Conservation (phyloP, 2,888 invertebrate genomes). For the Masnerella sp. region DNA sequence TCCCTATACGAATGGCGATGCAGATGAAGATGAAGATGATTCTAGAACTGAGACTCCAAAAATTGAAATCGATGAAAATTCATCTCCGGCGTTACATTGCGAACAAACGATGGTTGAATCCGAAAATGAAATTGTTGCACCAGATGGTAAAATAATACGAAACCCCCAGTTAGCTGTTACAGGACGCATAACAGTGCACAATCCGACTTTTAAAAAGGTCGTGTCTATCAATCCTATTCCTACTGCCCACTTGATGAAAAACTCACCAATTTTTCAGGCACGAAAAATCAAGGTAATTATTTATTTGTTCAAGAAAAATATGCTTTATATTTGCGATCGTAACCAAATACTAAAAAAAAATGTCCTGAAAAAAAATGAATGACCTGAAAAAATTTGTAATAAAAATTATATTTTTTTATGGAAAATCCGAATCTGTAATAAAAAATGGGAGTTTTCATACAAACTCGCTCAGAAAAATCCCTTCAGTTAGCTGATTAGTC, state of each 20-base stretch:
- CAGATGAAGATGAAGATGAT: conserved; percentile 61
- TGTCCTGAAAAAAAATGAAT: too few species aligned
- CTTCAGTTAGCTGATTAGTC: too few species aligned
- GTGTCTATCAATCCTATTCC: conserved; percentile 66
- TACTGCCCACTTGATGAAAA: conserved; percentile 64
- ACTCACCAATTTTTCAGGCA: conserved; percentile 32
- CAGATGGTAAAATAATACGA: conserved; percentile 47
- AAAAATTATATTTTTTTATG: too few species aligned
- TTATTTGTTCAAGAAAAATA: too few species aligned
- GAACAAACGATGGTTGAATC: conserved; percentile 72
- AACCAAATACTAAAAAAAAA: too few species aligned
- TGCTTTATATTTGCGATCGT: too few species aligned
- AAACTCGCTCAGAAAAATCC: too few species aligned
- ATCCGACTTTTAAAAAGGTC: conserved; percentile 41
- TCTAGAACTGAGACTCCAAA: conserved; percentile 14
- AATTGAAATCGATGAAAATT: conserved; percentile 51
- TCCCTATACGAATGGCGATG: conserved; percentile 53
- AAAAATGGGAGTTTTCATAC: too few species aligned
- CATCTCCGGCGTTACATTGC: conserved; percentile 64
- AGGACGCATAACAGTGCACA: conserved; percentile 1
- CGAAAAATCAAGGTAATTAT: conserved; percentile 31
- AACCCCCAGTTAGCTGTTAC: neutral
- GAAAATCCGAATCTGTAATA: too few species aligned
- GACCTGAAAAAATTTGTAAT: too few species aligned
- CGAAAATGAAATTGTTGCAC: conserved; percentile 61